Evolutionary conservation across 1,140 invertebrate species (phyloP).

Genomic region (Temnothorax nylanderi): DNA sequence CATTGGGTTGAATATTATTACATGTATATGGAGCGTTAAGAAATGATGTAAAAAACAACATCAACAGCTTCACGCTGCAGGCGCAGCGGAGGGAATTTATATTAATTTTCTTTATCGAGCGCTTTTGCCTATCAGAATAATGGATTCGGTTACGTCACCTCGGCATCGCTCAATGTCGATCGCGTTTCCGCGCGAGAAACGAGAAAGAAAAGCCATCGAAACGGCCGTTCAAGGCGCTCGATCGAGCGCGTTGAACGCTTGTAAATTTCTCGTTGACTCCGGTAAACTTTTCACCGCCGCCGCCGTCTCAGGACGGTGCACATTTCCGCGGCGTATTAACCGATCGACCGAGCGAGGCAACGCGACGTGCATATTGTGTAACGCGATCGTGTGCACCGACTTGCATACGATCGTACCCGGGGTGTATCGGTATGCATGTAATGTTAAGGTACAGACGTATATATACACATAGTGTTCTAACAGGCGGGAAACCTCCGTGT

Average conservation of each 20-base stretch:
- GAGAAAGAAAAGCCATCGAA: slow-evolving; percentile 37
- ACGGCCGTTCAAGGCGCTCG: slow-evolving; percentile 22
- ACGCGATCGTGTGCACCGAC: not conserved
- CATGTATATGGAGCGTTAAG: not conserved
- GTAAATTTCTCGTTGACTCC: slow-evolving; percentile 57
- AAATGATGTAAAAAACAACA: not conserved
- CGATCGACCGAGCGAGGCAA: slow-evolving; percentile 8
- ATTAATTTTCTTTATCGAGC: slow-evolving; percentile 40
- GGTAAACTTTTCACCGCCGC: slow-evolving; percentile 39
- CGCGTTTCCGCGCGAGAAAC: slow-evolving; percentile 26
- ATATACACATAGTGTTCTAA: not conserved
- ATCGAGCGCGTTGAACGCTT: slow-evolving; percentile 42
- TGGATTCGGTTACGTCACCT: slow-evolving; percentile 38
- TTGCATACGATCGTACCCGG: slow-evolving; percentile 35
- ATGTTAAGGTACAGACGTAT: not conserved
- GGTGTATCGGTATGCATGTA: slow-evolving; percentile 29
- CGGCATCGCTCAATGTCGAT: slow-evolving; percentile 47
- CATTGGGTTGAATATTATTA: not conserved
- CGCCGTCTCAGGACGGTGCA: slow-evolving; percentile 12
- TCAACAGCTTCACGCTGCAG: not conserved
- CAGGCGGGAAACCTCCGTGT: slow-evolving; percentile 67
- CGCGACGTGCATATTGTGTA: slow-evolving; percentile 30
- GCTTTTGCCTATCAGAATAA: slow-evolving; percentile 25
- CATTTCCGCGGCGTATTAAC: slow-evolving; percentile 36
- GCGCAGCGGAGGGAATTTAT: slow-evolving; percentile 12